Base-by-base conservation (phyloP, 2,888 invertebrate genomes). In the Folsomia candida region DNA sequence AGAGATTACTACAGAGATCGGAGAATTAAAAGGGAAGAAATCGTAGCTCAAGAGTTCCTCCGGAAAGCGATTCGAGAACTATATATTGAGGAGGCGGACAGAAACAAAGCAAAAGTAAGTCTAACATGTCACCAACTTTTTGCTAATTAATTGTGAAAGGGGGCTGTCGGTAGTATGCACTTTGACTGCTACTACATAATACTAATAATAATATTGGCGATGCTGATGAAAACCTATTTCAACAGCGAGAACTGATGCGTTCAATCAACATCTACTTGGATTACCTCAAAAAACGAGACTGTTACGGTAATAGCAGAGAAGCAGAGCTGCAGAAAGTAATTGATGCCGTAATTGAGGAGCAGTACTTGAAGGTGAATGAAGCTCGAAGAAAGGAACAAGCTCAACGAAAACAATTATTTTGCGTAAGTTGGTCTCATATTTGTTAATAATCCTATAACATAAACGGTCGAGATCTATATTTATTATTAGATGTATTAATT, bases 321-420 rank as follows among this genome's bases (percentile, higher is more conserved):
- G 57, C 66, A 3, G 75, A 75, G 54, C 51, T 78, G n/a, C 75
- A 79, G 67, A 64, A 68, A 20, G 67, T 79, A 67, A 76, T 78
- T 67, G 77, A 79, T 67, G 69, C 70, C 58, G 75, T 78, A 51
- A 77, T 79, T 68, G 77, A 78, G 69, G 79, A 77, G 58, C 77
- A 79, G 58, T 74, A 78, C 64, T 67, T 76, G 58, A 77, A 76
- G 68, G 72, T 67, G 4, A 74, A 64, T 67, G 77, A 68, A 59
- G 71, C 70, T 37, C 60, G 76, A 26, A 71, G 70, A 37, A 67
- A 71, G 9, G 79, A 79, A 58, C 71, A 73, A 3, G 65, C 68
- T 28, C 79, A 79, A 67, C 63, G 79, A 57, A 68, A 67, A n/a
- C 70, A 73, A 24, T 73, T 79, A n/a, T 70, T 72, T 57, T 69